Evolutionary conservation across 2,797 vertebrate species (phyloP), one percentile per base, ranked within the genome.

Genomic region (Brotogeris chrysoptera): DNA sequence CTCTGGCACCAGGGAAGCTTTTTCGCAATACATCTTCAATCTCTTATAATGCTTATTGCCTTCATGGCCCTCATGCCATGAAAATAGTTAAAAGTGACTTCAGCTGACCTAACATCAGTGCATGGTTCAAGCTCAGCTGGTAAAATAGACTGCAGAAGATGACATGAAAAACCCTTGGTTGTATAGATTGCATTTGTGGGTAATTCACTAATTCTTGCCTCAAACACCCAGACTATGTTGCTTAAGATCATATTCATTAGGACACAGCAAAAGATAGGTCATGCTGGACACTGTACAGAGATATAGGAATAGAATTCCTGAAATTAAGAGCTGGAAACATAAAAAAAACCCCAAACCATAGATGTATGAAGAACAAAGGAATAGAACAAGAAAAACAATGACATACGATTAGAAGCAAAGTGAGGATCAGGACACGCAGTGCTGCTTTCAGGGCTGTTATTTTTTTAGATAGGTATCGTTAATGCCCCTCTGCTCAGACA

Each of bases 331-430:
- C 18, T 44, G 23, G 41, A 53, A 90, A 76, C 13, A 49, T 10
- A 32, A 64, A 84, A 32, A n/a, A 43, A 3, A 39, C 5, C 8
- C 36, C 36, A 13, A 13, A 12, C 5, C 4, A 6, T 16, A 43
- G 11, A n/a, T 41, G 2, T 24, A 78, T 21, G 12, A 81, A 91
- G 18, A 86, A 71, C 6, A 7, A 73, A 9, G 23, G 5, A 30
- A 66, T 2, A 66, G 34, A 92, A 72, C 3, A 61, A 63, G 3
- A 1, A 30, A 49, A 28, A 47, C 43, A 50, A 5, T 0, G 0
- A 34, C 5, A 44, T 8, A 25, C 4, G 74, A 52, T 28, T 46
- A 49, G n/a, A 94, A 80, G 38, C 3, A 17, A 85, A 72, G 46
- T 16, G 65, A 91, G 12, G 23, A 59, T 50, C 21, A 64, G 52